Base-by-base conservation (phyloP, 2,888 invertebrate genomes). In the Agrotis ipsilon region DNA sequence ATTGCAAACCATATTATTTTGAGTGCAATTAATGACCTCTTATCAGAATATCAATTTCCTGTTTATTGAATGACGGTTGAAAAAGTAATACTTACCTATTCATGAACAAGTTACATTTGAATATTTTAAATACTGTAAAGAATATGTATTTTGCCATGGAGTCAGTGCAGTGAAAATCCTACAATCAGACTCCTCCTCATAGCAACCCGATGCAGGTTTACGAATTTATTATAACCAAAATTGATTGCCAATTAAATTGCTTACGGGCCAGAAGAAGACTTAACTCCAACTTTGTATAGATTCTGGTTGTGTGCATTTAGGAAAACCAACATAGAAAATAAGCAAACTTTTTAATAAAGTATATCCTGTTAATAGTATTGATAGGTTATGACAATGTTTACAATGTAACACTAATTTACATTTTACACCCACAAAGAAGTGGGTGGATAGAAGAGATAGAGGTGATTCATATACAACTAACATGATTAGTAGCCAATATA, bases 361-460 rank as follows among this genome's bases (percentile, higher is more conserved):
- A n/a, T n/a, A n/a, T n/a, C n/a, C n/a, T n/a, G n/a, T n/a, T n/a
- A n/a, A n/a, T n/a, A n/a, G n/a, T n/a, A n/a, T n/a, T n/a, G n/a
- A n/a, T n/a, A 32, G 32, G 32, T 32, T 32, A 32, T 32, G 7
- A 32, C 16, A 60, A 27, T 24, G n/a, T 46, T 45, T 13, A 3
- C n/a, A 18, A 16, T 64, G 14, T 13, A 16, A 45, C 9, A 66
- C 2, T 18, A 18, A 21, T 24, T n/a, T n/a, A n/a, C n/a, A n/a
- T n/a, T n/a, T n/a, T n/a, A n/a, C n/a, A 13, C 2, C 0, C 19
- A 68, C 5, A 18, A 6, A 46, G 21, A 62, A 79, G 79, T 79
- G 58, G 73, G 79, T 54, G 59, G 79, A 72, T 78, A 78, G 32
- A n/a, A 43, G 0, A 45, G 66, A 24, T 32, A 21, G 13, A 74